phyloP scores from a whole-genome alignment of 2,797 vertebrate genomes.

The Bufotes viridis region DNA sequence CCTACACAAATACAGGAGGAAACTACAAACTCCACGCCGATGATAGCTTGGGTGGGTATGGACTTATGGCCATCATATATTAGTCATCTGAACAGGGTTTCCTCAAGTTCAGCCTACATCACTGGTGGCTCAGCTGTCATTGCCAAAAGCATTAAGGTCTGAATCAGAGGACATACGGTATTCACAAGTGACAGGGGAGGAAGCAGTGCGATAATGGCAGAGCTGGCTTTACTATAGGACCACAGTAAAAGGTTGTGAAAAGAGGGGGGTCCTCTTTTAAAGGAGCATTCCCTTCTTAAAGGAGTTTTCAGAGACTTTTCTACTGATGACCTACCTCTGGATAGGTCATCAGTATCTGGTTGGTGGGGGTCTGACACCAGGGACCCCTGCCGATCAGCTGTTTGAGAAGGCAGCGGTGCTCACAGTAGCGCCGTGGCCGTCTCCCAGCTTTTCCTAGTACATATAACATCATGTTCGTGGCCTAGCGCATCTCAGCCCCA shows the following conservation, averaged over 20 bases:
- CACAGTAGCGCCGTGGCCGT: too few relatives aligned
- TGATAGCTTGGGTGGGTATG: not conserved
- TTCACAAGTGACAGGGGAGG: not conserved
- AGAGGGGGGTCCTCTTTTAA: too few relatives aligned
- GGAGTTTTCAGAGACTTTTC: too few relatives aligned
- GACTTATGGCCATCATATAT: not conserved
- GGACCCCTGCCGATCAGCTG: too few relatives aligned
- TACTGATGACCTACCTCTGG: too few relatives aligned
- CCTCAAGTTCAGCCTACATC: not conserved
- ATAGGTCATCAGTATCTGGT: too few relatives aligned
- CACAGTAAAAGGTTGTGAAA: not conserved
- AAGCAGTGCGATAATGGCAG: not conserved
- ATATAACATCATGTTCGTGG: too few relatives aligned
- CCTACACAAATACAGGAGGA: not conserved
- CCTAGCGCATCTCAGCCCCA: too few relatives aligned
- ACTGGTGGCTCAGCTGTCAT: not conserved
- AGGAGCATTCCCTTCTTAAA: too few relatives aligned
- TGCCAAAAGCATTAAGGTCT: not conserved
- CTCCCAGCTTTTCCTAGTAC: too few relatives aligned
- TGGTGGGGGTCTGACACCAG: too few relatives aligned
- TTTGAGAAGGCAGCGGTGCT: too few relatives aligned
- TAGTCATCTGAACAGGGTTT: not conserved
- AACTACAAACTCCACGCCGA: not conserved
- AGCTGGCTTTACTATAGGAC: not conserved
- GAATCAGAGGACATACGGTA: not conserved